Evolutionary conservation across 2,797 vertebrate species (phyloP), one percentile per base, ranked within the genome.

Genomic region (Darevskia mixta): DNA sequence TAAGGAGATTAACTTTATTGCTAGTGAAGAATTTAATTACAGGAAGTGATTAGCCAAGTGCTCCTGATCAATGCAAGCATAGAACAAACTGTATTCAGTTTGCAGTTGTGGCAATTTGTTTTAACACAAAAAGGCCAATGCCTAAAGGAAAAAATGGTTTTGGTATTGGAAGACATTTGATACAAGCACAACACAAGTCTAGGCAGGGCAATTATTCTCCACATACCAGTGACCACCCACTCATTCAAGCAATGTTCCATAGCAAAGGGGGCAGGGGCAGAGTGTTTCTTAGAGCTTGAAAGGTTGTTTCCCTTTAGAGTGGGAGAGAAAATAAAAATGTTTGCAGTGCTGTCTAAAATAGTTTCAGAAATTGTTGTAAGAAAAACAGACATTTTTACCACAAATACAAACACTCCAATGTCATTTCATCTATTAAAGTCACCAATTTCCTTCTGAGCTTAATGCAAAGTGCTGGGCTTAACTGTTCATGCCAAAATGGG

Each of bases 1-100:
- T 79, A 92, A 94, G 95, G 91, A 95, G 95, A 97, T 97, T 94
- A 95, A 95, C 93, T 94, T 96, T 93, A 94, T 92, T 95, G 90
- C 90, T 86, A 89, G 73, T 55, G 92, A 93, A 92, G 94, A 91
- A 93, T 95, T 95, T 96, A 95, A 95, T 94, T 96, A 94, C 87
- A 94, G 95, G 92, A 93, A 95, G 91, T 27, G 92, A 95, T 97
- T 95, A 96, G 90, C 87, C 79, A 79, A 94, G 91, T 87, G 92
- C 94, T 95, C 83, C 86, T 91, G 78, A 90, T 89, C 95, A 90
- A 90, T 71, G 82, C 90, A 86, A 90, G 41, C 0, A 66, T 83
- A 82, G 93, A 3, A 78, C 0, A 27, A 93, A 92, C 90, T 8
- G 87, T 83, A 43, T 77, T 83, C 13, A 1, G 75, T 1, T n/a